Evolutionary conservation across 92 coral and sea anemone species (phyloP).

Genomic region (Bergia sp.): DNA sequence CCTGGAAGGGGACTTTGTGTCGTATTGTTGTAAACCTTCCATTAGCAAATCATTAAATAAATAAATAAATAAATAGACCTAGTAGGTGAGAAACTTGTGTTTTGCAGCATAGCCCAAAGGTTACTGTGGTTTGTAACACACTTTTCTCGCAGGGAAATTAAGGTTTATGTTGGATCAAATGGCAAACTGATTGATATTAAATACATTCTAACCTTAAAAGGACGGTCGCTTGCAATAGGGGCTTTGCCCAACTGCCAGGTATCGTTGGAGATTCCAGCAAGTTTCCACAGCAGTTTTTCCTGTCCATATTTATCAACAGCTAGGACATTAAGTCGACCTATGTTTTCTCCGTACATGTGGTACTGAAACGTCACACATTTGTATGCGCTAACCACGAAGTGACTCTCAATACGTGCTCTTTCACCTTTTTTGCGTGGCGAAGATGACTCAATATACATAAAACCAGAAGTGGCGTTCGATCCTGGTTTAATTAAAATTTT

Average conservation of each 20-base stretch:
- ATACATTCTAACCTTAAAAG: conserved; percentile 3
- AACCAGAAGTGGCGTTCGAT: not conserved
- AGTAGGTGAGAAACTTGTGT: no score
- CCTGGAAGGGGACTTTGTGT: no score
- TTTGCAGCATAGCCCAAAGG: no score
- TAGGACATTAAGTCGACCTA: conserved; percentile 23
- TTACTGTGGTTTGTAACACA: no score
- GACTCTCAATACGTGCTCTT: conserved; percentile 24
- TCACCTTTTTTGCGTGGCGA: conserved; percentile 23
- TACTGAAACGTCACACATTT: conserved; percentile 36
- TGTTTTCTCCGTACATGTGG: conserved; percentile 29
- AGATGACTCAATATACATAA: conserved; percentile 24
- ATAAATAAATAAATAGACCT: no score
- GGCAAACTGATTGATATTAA: not conserved
- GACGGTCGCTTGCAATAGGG: not conserved
- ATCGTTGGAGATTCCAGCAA: conserved; percentile 24
- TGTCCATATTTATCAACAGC: conserved; percentile 24
- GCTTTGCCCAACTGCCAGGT: conserved; percentile 31
- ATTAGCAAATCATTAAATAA: no score
- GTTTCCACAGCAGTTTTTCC: conserved; percentile 23
- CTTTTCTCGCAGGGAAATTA: no score
- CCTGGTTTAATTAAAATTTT: not conserved
- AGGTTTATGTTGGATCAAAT: not conserved
- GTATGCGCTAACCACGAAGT: conserved; percentile 30
- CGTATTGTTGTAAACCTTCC: no score